Evolutionary conservation across 2,888 invertebrate species (phyloP).

Genomic region (Blastobasis lacticolella): DNA sequence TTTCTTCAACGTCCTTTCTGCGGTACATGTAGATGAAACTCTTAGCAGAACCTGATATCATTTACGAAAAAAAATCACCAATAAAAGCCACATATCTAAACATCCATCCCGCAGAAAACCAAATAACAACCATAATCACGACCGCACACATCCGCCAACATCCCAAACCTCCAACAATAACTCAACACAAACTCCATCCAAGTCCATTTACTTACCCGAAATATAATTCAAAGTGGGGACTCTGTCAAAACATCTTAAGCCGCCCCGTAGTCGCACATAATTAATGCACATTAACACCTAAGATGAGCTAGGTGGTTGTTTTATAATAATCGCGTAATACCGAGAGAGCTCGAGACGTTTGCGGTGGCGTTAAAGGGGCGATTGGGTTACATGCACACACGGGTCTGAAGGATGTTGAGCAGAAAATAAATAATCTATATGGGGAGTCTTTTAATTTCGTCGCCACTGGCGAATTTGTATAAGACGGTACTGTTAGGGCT

Average conservation of each 20-base stretch:
- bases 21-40: no score
- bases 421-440: not conserved
- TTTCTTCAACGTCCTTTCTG: no score
- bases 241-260: slow-evolving; percentile 52
- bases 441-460: no score
- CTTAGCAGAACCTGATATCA: no score
- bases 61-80: no score
- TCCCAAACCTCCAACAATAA: slow-evolving; percentile 15
- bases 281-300: slow-evolving; percentile 62
- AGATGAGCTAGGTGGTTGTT: slow-evolving; percentile 41
- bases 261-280: slow-evolving; percentile 31
- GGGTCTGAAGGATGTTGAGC: slow-evolving; percentile 7
- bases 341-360: slow-evolving; percentile 32
- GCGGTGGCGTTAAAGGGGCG: slow-evolving; percentile 40
- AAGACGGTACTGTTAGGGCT: no score
- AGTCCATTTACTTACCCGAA: slow-evolving; percentile 33
- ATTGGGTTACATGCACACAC: slow-evolving; percentile 41
- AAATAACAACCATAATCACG: no score
- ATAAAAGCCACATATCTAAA: slow-evolving; percentile 6
- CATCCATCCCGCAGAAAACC: not conserved
- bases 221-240: slow-evolving; percentile 41
- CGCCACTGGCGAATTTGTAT: no score
- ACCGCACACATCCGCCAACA: no score
- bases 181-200: slow-evolving; percentile 15
- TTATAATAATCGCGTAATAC: slow-evolving; percentile 48